Evolutionary conservation across 2,113 vertebrate species (phyloP), one percentile per base, ranked within the genome.

Genomic region (Pimephales promelas): DNA sequence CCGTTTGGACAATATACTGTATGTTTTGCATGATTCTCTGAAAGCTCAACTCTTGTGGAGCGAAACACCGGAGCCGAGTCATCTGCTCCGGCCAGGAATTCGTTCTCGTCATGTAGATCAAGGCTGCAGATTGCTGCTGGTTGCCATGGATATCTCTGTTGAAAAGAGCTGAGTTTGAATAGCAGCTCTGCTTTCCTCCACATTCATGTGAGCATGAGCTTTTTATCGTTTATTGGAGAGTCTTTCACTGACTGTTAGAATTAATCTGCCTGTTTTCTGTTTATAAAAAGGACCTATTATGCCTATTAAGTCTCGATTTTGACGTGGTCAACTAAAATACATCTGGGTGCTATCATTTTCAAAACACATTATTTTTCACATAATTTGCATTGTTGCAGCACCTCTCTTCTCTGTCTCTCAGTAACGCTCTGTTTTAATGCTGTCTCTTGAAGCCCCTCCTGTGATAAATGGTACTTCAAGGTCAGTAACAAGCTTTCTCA

Each of bases 91-190:
- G 73, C 16, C 26, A 56, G 47, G 26, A 34, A 76, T 76, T 76
- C 10, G 36, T 20, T 76, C 74, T 73, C 70, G 49, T 73, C 70
- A 73, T 40, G 34, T 74, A 76, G 74, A 76, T 76, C 74, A 76
- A 36, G 31, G 28, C 49, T n/a, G 31, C 45, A 54, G 45, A 52
- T 75, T 54, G 10, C 73, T 57, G 74, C 47, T 57, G 74, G 47
- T 57, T 57, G 28, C 74, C 52, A 57, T 57, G 74, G 49, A 76
- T n/a, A 56, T 57, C 28, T 36, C 74, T 57, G 28, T 26, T 22
- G 59, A 40, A 45, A 24, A 28, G 78, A 47, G 78, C 3, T 22
- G 54, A 64, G 54, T 61, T 61, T 28, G 43, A 66, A 64, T 49
- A 59, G 56, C 59, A 68, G 79, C 36, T 22, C 4, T 49, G 28